Conservation (phyloP, 2,113 vertebrate genomes). For the Carlito syrichta region DNA sequence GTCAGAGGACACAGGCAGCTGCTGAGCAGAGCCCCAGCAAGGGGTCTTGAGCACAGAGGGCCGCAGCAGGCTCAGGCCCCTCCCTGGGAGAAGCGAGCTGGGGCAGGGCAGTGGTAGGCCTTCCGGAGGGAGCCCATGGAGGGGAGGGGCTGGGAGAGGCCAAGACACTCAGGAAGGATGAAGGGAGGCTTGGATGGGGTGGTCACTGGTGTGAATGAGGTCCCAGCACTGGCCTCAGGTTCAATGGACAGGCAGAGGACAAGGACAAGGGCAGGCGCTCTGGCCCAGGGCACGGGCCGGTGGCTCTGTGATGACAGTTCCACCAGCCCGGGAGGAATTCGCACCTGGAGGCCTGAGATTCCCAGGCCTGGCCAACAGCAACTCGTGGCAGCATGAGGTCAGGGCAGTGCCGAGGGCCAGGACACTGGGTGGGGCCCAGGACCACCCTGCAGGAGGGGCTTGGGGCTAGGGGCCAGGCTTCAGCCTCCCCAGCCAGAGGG, state of each 20-base stretch:
- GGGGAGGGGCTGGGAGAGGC: neutral
- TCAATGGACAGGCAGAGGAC: neutral
- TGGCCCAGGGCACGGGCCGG: neutral
- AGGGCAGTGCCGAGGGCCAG: neutral
- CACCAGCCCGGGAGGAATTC: slow-evolving; percentile 41
- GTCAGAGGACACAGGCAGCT: neutral
- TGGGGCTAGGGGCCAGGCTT: neutral
- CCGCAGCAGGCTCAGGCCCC: neutral
- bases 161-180: no score
- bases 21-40: neutral
- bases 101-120: neutral
- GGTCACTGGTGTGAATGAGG: neutral
- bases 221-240: neutral
- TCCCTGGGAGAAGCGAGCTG: neutral
- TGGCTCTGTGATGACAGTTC: neutral
- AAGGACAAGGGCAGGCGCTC: neutral
- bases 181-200: neutral
- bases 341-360: slow-evolving; percentile 40
- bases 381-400: neutral
- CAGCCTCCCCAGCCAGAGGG: neutral
- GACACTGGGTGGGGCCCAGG: no score
- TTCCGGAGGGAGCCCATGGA: neutral
- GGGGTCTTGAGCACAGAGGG: neutral
- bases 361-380: neutral
- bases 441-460: neutral